Conservation (phyloP, 2,888 invertebrate species). For the Drepana falcataria region DNA sequence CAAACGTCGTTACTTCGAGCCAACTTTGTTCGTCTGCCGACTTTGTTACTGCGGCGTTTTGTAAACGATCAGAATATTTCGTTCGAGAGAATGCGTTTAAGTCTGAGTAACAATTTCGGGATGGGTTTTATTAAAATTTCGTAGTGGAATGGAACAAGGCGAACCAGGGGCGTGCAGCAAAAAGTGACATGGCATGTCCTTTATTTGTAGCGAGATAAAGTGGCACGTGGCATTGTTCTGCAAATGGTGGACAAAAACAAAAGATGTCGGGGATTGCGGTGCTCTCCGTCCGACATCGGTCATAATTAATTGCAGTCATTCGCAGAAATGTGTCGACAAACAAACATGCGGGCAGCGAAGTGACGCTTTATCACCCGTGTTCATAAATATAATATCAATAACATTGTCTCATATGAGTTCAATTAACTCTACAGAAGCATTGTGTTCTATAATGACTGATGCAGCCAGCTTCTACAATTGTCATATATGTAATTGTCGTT, state of each 20-base stretch:
- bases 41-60: slow-evolving; percentile 30
- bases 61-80: slow-evolving; percentile 37
- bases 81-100: slow-evolving; percentile 33
- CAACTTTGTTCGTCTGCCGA: slow-evolving; percentile 14
- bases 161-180: slow-evolving; percentile 33
- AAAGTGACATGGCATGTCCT: slow-evolving; percentile 49
- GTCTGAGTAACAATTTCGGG: slow-evolving; percentile 34
- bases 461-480: not conserved
- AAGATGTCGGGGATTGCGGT: slow-evolving; percentile 37
- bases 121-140: slow-evolving; percentile 49
- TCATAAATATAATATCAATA: slow-evolving; percentile 60
- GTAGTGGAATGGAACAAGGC: slow-evolving; percentile 35
- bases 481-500: not conserved
- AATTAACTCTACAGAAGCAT: slow-evolving; percentile 43
- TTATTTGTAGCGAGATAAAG: slow-evolving; percentile 61
- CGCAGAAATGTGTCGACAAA: slow-evolving; percentile 62
- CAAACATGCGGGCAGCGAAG: slow-evolving; percentile 49
- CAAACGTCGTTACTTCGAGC: slow-evolving; percentile 22
- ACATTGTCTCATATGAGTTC: slow-evolving; percentile 33
- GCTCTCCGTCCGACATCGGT: slow-evolving; percentile 39
- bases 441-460: slow-evolving; percentile 16
- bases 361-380: slow-evolving; percentile 59
- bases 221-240: slow-evolving; percentile 66
- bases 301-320: slow-evolving; percentile 71
- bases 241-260: slow-evolving; percentile 67